Evolutionary conservation across 2,113 vertebrate species (phyloP), one percentile per base, ranked within the genome.

Genomic region (Bolborhynchus lineola): DNA sequence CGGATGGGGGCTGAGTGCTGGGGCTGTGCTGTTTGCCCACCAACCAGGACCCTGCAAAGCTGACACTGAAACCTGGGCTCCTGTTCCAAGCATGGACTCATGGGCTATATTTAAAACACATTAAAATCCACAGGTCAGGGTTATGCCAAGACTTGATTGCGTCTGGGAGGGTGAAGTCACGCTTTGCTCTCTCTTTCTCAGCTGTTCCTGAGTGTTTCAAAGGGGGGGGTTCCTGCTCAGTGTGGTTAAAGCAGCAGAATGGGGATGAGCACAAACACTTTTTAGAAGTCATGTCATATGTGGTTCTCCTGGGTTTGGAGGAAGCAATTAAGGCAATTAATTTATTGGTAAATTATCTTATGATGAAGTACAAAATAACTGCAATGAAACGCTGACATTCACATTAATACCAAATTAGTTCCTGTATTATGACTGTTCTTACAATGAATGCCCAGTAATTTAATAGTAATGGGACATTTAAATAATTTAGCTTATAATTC

Each of bases 261-360:
- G 20, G 35, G 31, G 63, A 19, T 1, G 28, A 92, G 39, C 16
- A 16, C 0, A 33, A 65, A 41, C 31, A 10, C 39, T 92, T 67
- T 9, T 8, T 0, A 70, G 35, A 94, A 91, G 91, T 88, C 89
- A 2, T 21, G 86, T 96, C 82, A 41, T 92, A 93, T n/a, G 94
- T 79, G 72, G 75, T 79, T 94, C 89, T 93, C 88, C 37, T 16
- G 67, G 59, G 86, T 95, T 90, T 74, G 86, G 75, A 88, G 80
- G 83, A 97, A 94, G 94, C 94, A 97, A 97, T 97, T 97, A 96
- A 95, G 87, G 71, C 96, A 97, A 92, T 97, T 97, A 97, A 97
- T 97, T 97, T 97, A 97, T 97, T 97, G 97, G 96, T 97, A 97
- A 97, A 97, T 97, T 97, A 96, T 97, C 90, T 92, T 86, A 96